A percentile compares a stretch with the other conserved stretches of the same genome.
phyloP scores from a whole-genome alignment of 1,140 invertebrate genomes.

The Bombus pascuorum region DNA sequence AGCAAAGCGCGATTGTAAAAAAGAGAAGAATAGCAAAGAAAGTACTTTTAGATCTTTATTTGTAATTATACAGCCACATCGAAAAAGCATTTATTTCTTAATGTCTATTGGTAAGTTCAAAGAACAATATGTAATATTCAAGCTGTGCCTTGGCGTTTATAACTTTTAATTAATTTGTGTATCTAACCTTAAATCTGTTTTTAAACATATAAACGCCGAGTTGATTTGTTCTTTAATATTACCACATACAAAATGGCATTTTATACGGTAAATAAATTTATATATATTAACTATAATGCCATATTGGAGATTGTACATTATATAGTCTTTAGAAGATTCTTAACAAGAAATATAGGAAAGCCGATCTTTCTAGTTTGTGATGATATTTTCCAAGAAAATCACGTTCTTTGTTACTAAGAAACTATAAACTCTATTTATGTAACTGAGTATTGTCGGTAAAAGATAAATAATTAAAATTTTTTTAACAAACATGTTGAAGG shows the following conservation, averaged over 20 bases:
- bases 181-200: conserved; percentile 20
- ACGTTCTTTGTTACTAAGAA: conserved; percentile 56
- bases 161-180: conserved; percentile 26
- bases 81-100: not conserved
- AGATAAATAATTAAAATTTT: conserved; percentile 49
- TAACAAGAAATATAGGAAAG: conserved; percentile 47
- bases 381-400: conserved; percentile 61
- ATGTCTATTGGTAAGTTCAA: conserved; percentile 25
- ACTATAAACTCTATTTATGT: conserved; percentile 45
- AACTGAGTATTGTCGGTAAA: conserved; percentile 26
- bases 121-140: conserved; percentile 32
- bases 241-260: not conserved
- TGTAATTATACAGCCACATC: conserved; percentile 5
- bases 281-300: conserved; percentile 67
- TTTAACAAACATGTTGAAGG: conserved; percentile 38
- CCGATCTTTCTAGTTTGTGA: conserved; percentile 51
- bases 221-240: conserved; percentile 40
- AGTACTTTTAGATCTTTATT: conserved; percentile 17
- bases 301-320: conserved; percentile 59
- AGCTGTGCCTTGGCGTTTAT: conserved; percentile 41
- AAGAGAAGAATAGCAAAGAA: not conserved
- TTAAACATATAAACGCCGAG: conserved; percentile 32
- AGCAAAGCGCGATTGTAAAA: conserved; percentile 18
- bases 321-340: conserved; percentile 61
- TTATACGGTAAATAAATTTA: not conserved